Percentiles rank a stretch among this genome's conserved stretches.
phyloP scores from a whole-genome alignment of 2,888 invertebrate species.

The Eristalis tenax region DNA sequence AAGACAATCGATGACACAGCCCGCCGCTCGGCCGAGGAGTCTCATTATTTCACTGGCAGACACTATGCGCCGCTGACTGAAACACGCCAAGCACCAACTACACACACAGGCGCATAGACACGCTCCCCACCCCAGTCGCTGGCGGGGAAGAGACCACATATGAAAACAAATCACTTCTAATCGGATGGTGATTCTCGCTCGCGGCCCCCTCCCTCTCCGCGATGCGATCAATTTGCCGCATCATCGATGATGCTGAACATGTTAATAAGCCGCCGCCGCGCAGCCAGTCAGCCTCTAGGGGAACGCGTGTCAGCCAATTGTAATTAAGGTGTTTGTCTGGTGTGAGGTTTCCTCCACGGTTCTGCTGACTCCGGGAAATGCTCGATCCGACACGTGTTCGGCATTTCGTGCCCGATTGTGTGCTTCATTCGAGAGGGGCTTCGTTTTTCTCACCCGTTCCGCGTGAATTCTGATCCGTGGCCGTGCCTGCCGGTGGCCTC shows the following conservation, averaged over 20 bases:
- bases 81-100: background rate
- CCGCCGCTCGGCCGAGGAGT: background rate
- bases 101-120: no score
- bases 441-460: no score
- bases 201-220: background rate
- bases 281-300: background rate
- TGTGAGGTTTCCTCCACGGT: background rate
- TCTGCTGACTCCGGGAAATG: background rate
- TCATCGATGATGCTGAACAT: conserved; percentile 50
- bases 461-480: background rate
- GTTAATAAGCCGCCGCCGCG: conserved; percentile 2
- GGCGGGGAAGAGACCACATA: background rate
- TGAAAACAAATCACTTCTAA: conserved; percentile 33
- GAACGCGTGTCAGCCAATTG: conserved; percentile 12
- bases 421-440: background rate
- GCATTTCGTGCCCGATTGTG: background rate
- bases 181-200: conserved; percentile 19
- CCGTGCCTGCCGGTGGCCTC: background rate
- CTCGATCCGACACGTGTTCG: background rate
- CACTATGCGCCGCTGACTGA: background rate
- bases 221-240: conserved; percentile 56
- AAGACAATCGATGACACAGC: conserved; percentile 25
- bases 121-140: background rate
- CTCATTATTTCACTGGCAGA: conserved; percentile 15
- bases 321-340: background rate